These are phyloP conservation scores for Xestia ashworthii DNA, from an alignment of 2,888 invertebrate genomes.

Conservation along the genomic window DNA sequence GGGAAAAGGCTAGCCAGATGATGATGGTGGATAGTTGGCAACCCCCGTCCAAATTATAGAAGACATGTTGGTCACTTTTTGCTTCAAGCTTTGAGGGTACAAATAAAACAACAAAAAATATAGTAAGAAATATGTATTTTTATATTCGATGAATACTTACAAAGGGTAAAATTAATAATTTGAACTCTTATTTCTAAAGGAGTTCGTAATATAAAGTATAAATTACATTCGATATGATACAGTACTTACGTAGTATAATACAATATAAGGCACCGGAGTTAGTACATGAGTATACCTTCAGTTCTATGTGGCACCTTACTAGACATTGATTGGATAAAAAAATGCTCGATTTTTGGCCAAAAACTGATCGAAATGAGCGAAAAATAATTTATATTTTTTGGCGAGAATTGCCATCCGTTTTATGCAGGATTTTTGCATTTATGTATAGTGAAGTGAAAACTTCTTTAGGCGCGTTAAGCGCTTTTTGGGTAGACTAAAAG, in stretches of 20 bases:
- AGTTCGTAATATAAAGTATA: slow-evolving; percentile 79
- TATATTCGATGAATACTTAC: slow-evolving; percentile 83
- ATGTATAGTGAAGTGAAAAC: neutral
- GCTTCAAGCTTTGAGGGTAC: neutral
- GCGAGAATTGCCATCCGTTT: neutral
- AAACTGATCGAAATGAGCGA: slow-evolving; percentile 11
- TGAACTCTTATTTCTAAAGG: slow-evolving; percentile 77
- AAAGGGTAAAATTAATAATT: slow-evolving; percentile 77
- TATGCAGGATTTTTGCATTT: neutral
- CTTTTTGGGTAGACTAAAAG: no score
- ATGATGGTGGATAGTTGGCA: no score
- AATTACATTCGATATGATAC: slow-evolving; percentile 84
- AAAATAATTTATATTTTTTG: neutral
- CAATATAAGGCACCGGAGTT: slow-evolving; percentile 84
- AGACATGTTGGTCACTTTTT: neutral
- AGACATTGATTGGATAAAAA: slow-evolving; percentile 55
- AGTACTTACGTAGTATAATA: slow-evolving; percentile 80
- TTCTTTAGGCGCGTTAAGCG: no score
- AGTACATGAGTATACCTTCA: slow-evolving; percentile 79
- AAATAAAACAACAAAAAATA: slow-evolving; percentile 66
- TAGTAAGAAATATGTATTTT: slow-evolving; percentile 69
- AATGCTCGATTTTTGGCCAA: slow-evolving; percentile 5
- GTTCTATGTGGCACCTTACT: slow-evolving; percentile 69
- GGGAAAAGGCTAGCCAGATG: no score
- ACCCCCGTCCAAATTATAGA: no score